Percentiles rank a stretch among this genome's conserved stretches.
phyloP scores from a whole-genome alignment of 2,888 invertebrate species.

The Drosophila flavopinicola region DNA sequence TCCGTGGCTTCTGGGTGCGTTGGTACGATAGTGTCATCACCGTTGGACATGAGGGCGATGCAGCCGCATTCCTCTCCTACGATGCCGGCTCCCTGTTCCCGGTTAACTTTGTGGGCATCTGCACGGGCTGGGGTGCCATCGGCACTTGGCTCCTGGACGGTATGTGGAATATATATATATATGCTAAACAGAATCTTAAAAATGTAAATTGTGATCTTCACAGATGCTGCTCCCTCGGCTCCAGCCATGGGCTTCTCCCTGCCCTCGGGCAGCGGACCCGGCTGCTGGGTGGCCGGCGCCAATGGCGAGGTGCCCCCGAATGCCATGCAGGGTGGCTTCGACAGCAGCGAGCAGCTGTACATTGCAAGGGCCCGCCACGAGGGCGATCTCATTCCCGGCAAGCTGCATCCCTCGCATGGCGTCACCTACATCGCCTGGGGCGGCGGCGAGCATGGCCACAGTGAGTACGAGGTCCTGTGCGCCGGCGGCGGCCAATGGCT shows the following conservation, averaged over 20 bases:
- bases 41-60: conserved; percentile 90
- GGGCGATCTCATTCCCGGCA: conserved; percentile 92
- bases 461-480: conserved; percentile 89
- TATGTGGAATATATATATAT: no score
- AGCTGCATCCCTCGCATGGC: conserved; percentile 88
- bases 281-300: conserved; percentile 87
- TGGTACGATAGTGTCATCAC: conserved; percentile 89
- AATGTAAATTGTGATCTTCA: not conserved
- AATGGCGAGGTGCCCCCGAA: conserved; percentile 89
- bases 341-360: conserved; percentile 87
- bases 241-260: conserved; percentile 70
- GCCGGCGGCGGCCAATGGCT: conserved; percentile 88
- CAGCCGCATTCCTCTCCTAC: conserved; percentile 90
- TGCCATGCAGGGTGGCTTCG: conserved; percentile 88
- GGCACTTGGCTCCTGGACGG: conserved; percentile 94
- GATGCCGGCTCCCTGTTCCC: conserved; percentile 89
- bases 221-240: conserved; percentile 73
- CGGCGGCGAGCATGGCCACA: conserved; percentile 88
- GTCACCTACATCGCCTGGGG: conserved; percentile 91
- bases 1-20: conserved; percentile 93
- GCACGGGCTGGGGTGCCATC: conserved; percentile 94
- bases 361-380: conserved; percentile 89
- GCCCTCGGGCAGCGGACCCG: conserved; percentile 81
- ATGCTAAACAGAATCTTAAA: no score
- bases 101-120: conserved; percentile 90